Evolutionary conservation across 2,113 vertebrate species (phyloP).

Genomic region (Holacanthus passer): DNA sequence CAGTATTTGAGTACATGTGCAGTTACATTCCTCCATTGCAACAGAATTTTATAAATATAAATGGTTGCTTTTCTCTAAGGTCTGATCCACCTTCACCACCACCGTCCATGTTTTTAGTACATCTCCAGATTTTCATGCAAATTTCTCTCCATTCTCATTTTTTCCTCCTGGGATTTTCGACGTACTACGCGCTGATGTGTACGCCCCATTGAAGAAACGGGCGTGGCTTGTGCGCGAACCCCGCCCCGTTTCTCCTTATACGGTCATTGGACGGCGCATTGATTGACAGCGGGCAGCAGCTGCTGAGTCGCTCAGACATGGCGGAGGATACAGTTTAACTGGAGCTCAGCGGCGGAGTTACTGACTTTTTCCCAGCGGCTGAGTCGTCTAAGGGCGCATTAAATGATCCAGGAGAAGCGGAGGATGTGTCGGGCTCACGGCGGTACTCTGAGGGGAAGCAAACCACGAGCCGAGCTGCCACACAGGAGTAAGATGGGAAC

Average conservation of each 20-base stretch:
- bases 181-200: slow-evolving; percentile 65
- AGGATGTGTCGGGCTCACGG: slow-evolving; percentile 62
- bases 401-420: slow-evolving; percentile 65
- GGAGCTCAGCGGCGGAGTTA: slow-evolving; percentile 80
- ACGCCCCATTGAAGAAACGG: slow-evolving; percentile 82
- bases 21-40: not conserved
- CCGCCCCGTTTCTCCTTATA: slow-evolving; percentile 82
- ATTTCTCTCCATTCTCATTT: slow-evolving; percentile 64
- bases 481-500: slow-evolving; percentile 78
- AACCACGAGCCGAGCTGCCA: slow-evolving; percentile 66
- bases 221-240: slow-evolving; percentile 49
- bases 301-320: slow-evolving; percentile 88
- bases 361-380: slow-evolving; percentile 80
- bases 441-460: slow-evolving; percentile 48
- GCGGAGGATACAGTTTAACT: slow-evolving; percentile 86
- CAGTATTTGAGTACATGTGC: not conserved
- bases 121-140: slow-evolving; percentile 42
- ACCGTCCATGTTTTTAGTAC: slow-evolving; percentile 11
- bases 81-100: not conserved
- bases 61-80: not conserved
- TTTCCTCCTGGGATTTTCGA: slow-evolving; percentile 65
- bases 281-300: slow-evolving; percentile 88
- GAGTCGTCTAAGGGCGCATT: slow-evolving; percentile 58
- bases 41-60: not conserved
- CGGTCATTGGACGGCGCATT: slow-evolving; percentile 77